A percentile compares a stretch with the other conserved stretches of the same genome.
phyloP scores from a whole-genome alignment of 2,888 invertebrate species.

The Sylvicola fuscatus region DNA sequence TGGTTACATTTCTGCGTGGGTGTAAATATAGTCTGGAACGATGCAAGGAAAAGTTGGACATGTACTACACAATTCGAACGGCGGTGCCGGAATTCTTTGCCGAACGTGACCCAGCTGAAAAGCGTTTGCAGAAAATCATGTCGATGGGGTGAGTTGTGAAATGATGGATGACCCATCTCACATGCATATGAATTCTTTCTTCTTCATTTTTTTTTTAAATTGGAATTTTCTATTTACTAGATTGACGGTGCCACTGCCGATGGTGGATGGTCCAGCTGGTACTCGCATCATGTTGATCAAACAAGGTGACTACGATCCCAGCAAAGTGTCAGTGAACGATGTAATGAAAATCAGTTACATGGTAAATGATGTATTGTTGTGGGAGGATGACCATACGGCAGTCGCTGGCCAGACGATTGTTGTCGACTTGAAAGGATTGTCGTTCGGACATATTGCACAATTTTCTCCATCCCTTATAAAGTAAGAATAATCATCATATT shows the following conservation, averaged over 20 bases:
- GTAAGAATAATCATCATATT: slow-evolving; percentile 21
- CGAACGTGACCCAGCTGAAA: slow-evolving; percentile 19
- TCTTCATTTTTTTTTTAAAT: slow-evolving; percentile 1
- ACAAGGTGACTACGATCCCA: slow-evolving; percentile 23
- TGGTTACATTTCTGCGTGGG: slow-evolving; percentile 38
- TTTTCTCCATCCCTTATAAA: slow-evolving; percentile 31
- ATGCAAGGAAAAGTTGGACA: slow-evolving; percentile 38
- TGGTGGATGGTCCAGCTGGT: slow-evolving; percentile 16
- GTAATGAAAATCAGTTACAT: slow-evolving; percentile 15
- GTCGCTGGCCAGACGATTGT: slow-evolving; percentile 27
- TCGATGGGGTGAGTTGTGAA: too few relatives aligned
- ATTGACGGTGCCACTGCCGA: slow-evolving; percentile 23
- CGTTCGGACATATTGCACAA: slow-evolving; percentile 29
- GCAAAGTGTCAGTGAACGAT: slow-evolving; percentile 20
- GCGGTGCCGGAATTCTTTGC: slow-evolving; percentile 30
- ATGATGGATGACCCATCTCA: too few relatives aligned
- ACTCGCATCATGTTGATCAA: slow-evolving; percentile 25
- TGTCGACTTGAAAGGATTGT: slow-evolving; percentile 29
- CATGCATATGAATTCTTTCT: too few relatives aligned
- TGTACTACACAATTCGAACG: slow-evolving; percentile 31
- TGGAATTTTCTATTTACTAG: slow-evolving; percentile 12
- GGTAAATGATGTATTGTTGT: slow-evolving; percentile 24
- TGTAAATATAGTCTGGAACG: slow-evolving; percentile 42
- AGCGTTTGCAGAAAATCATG: slow-evolving; percentile 10
- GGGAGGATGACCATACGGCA: slow-evolving; percentile 30